Evolutionary conservation across 2,113 vertebrate genomes (phyloP).

Genomic region (Strigops habroptila): DNA sequence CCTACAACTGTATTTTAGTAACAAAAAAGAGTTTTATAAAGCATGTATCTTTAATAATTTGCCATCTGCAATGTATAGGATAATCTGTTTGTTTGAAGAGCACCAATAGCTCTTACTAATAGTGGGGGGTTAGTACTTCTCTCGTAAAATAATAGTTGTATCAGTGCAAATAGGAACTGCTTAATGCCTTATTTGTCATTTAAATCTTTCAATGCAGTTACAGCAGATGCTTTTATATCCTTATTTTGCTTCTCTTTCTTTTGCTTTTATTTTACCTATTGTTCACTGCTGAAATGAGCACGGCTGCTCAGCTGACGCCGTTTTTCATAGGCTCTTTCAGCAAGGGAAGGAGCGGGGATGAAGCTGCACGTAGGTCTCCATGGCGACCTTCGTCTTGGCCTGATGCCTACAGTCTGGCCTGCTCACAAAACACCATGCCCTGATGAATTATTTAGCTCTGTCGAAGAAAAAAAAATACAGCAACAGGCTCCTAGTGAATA

Average conservation of each 20-base stretch:
- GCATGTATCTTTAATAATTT: conserved; percentile 1
- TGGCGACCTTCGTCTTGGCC: conserved; percentile 68
- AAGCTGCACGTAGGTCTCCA: conserved; percentile 63
- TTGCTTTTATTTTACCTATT: background rate
- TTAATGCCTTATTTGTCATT: conserved; percentile 40
- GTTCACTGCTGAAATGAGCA: conserved; percentile 7
- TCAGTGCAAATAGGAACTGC: background rate
- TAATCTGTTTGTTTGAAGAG: background rate
- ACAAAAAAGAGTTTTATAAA: background rate
- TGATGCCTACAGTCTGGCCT: conserved; percentile 62
- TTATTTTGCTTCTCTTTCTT: background rate
- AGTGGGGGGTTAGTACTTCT: background rate
- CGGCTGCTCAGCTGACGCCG: background rate
- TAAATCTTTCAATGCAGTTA: background rate
- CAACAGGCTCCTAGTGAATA: conserved; percentile 58
- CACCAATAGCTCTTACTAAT: background rate
- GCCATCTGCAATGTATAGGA: background rate
- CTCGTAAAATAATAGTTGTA: background rate
- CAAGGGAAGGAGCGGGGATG: background rate
- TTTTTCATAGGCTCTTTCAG: background rate
- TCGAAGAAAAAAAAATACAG: conserved; percentile 43
- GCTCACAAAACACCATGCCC: conserved; percentile 39
- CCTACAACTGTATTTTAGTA: background rate
- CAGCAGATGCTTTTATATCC: background rate
- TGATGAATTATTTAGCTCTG: conserved; percentile 74